Evolutionary conservation across 2,113 vertebrate species (phyloP), one percentile per base, ranked within the genome.

Genomic region (Tragelaphus strepsiceros): DNA sequence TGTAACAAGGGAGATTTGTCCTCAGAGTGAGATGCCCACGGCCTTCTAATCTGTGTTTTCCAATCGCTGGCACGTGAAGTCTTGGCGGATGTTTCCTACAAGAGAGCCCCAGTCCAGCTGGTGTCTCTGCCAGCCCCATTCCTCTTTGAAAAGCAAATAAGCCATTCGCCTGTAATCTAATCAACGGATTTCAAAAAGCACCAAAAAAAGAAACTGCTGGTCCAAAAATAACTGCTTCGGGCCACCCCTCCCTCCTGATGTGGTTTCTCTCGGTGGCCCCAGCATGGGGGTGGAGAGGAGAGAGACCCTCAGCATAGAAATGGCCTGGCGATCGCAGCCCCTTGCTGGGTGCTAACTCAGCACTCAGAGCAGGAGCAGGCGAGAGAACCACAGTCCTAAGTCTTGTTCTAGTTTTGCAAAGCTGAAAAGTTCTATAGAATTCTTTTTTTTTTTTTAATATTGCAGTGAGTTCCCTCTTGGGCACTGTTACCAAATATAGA

Each of bases 11-110:
- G 6, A 13, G 61, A 43, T 81, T 84, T 91, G 97, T 96, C 97
- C 58, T 98, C 98, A 95, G 87, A 87, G 98, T 53, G 53, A 93
- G 97, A 80, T 86, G 91, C 85, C 89, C 51, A 5, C 4, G 0
- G 88, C 86, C 62, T 14, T 78, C 82, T 80, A 88, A 84, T 86
- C 14, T 0, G 10, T 3, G 80, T 56, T 92, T 56, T 9, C 91
- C 19, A 67, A 56, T 95, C 58, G 9, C 9, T 21, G 1, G 51
- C 83, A 28, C 64, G 49, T 85, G 82, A 74, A 95, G 85, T 95
- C 15, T n/a, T 83, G 49, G 91, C 71, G 35, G 74, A 67, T 13
- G 53, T 94, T 53, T 54, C 43, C 80, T 71, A 24, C 54, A 0
- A 8, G 11, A 71, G 78, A 86, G 19, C 28, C 22, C 21, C 30